phyloP scores from a whole-genome alignment of 2,888 invertebrate genomes.

The Lamproptera curius region DNA sequence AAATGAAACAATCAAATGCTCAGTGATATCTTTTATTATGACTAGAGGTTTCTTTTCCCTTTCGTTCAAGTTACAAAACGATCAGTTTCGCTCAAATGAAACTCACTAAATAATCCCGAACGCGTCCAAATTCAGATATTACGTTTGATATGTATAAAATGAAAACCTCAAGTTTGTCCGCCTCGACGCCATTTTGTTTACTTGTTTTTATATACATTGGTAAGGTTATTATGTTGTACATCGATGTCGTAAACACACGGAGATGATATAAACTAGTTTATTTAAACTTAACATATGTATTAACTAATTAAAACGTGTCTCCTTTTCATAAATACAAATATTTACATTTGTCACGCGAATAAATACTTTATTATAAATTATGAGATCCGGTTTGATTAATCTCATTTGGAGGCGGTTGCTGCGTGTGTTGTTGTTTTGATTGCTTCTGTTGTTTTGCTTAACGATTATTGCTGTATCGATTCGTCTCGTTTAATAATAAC shows the following conservation, averaged over 20 bases:
- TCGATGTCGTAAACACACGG: conserved; percentile 62
- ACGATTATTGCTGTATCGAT: conserved; percentile 10
- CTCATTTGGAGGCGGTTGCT: conserved; percentile 45
- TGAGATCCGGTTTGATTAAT: conserved; percentile 73
- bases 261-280: conserved; percentile 46
- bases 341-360: conserved; percentile 50
- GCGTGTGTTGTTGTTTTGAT: background rate
- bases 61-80: conserved; percentile 82
- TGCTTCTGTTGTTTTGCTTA: background rate
- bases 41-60: conserved; percentile 84
- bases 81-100: conserved; percentile 51
- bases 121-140: conserved; percentile 49
- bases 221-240: conserved; percentile 36
- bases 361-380: conserved; percentile 65
- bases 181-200: conserved; percentile 35
- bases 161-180: conserved; percentile 58
- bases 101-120: conserved; percentile 63
- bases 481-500: background rate
- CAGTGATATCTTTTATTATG: conserved; percentile 80
- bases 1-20: conserved; percentile 47
- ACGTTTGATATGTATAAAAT: conserved; percentile 73
- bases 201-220: conserved; percentile 40
- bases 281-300: conserved; percentile 37
- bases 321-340: conserved; percentile 44
- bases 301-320: conserved; percentile 40